Percentiles rank a stretch among this genome's conserved stretches.
Evolutionary conservation across 1,140 invertebrate species (phyloP).

Genomic region (Carposina sasakii): DNA sequence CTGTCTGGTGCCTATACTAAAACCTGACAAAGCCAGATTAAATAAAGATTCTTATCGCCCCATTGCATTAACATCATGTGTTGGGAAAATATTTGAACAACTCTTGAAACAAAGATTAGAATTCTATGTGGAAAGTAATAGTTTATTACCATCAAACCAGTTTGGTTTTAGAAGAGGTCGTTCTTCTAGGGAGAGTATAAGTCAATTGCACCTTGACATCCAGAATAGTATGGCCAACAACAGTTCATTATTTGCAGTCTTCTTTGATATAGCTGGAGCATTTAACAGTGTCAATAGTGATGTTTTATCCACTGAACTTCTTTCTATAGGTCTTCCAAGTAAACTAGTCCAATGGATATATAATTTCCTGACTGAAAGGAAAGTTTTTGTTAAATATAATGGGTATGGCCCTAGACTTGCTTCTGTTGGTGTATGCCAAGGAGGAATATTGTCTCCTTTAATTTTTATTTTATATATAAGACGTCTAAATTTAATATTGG

Average conservation of each 20-base stretch:
- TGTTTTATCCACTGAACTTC: background rate
- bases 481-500: constrained; percentile 16
- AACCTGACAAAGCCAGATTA: constrained; percentile 6
- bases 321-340: background rate
- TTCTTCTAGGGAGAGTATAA: constrained; percentile 11
- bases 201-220: constrained; percentile 5
- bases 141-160: constrained; percentile 20
- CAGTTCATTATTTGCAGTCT: background rate
- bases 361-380: background rate
- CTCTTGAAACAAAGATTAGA: constrained; percentile 20
- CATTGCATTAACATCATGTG: constrained; percentile 18
- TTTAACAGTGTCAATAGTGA: constrained; percentile 7
- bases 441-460: constrained; percentile 20
- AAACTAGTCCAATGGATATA: constrained; percentile 1
- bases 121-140: constrained; percentile 19
- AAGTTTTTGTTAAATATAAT: constrained; percentile 9
- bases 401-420: constrained; percentile 11
- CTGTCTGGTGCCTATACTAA: constrained; percentile 9
- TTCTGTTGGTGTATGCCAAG: constrained; percentile 19
- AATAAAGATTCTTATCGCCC: constrained; percentile 14
- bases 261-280: constrained; percentile 9
- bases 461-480: constrained; percentile 24
- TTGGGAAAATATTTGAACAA: constrained; percentile 24
- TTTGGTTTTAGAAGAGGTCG: constrained; percentile 19
- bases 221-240: background rate